These are phyloP conservation scores for Chrysina gloriosa DNA, from an alignment of 2,888 invertebrate species.

Conservation along the genomic window DNA sequence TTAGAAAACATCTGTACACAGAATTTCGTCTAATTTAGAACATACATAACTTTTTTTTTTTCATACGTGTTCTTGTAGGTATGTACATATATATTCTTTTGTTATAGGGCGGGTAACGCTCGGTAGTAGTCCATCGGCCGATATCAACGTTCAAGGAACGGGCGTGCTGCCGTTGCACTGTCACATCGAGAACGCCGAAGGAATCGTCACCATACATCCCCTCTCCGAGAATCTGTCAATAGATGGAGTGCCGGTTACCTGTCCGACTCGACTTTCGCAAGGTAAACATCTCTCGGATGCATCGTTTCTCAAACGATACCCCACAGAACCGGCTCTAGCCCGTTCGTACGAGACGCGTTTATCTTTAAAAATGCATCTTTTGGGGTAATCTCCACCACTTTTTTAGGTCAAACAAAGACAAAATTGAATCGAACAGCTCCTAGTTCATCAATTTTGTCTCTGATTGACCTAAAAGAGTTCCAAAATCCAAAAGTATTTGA, in stretches of 20 bases:
- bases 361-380: no score
- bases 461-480: no score
- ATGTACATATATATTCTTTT: conserved; percentile 6
- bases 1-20: no score
- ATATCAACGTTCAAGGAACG: conserved; percentile 86
- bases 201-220: conserved; percentile 87
- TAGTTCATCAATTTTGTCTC: no score
- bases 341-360: no score
- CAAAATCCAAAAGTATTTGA: no score
- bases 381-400: no score
- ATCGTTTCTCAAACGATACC: neutral
- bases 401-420: no score
- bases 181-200: conserved; percentile 86
- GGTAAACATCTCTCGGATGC: conserved; percentile 68
- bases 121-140: conserved; percentile 82
- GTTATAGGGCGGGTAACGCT: conserved; percentile 84
- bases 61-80: no score
- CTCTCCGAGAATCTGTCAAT: conserved; percentile 68
- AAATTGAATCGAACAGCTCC: no score
- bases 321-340: neutral
- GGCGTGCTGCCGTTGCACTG: conserved; percentile 89
- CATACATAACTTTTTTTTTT: no score
- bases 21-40: no score
- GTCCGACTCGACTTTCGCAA: conserved; percentile 83
- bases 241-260: conserved; percentile 78